phyloP scores from a whole-genome alignment of 2,888 invertebrate genomes.

The Caenorhabditis sp. region DNA sequence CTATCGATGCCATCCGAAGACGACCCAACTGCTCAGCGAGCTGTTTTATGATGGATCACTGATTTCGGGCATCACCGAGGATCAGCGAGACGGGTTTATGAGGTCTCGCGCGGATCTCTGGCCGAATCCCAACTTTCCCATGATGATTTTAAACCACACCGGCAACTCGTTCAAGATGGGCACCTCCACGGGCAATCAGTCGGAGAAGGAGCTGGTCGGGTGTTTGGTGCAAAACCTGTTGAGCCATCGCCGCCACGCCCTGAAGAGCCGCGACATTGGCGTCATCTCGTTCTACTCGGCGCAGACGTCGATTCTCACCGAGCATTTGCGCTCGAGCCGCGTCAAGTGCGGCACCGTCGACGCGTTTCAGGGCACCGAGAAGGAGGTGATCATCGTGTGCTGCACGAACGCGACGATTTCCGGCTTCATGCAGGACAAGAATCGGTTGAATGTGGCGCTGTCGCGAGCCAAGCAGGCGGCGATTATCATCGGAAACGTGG shows the following conservation, averaged over 20 bases:
- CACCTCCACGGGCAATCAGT: conserved; percentile 21
- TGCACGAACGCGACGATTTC: conserved; percentile 28
- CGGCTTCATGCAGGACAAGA: conserved; percentile 37
- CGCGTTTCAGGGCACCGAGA: conserved; percentile 44
- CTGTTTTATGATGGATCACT: conserved; percentile 31
- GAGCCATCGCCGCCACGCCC: background rate
- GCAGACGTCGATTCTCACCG: conserved; percentile 33
- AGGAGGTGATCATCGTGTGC: conserved; percentile 42
- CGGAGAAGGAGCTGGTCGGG: conserved; percentile 13
- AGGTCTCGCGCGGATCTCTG: background rate
- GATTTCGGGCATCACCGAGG: conserved; percentile 31
- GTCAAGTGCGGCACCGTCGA: conserved; percentile 53
- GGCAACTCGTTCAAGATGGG: conserved; percentile 7
- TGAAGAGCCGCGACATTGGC: conserved; percentile 15
- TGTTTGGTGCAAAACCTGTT: background rate
- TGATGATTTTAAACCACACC: conserved; percentile 39
- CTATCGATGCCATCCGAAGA: conserved; percentile 43
- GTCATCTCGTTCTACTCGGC: conserved; percentile 49
- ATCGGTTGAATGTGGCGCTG: conserved; percentile 46
- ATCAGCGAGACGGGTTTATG: conserved; percentile 21
- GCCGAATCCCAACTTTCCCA: conserved; percentile 31
- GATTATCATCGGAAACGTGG: conserved; percentile 36
- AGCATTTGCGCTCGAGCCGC: conserved; percentile 10
- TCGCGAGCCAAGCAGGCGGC: conserved; percentile 43
- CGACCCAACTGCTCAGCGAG: conserved; percentile 29